Evolutionary conservation across 2,113 vertebrate genomes (phyloP).

Genomic region (Himantopus leucocephalus): DNA sequence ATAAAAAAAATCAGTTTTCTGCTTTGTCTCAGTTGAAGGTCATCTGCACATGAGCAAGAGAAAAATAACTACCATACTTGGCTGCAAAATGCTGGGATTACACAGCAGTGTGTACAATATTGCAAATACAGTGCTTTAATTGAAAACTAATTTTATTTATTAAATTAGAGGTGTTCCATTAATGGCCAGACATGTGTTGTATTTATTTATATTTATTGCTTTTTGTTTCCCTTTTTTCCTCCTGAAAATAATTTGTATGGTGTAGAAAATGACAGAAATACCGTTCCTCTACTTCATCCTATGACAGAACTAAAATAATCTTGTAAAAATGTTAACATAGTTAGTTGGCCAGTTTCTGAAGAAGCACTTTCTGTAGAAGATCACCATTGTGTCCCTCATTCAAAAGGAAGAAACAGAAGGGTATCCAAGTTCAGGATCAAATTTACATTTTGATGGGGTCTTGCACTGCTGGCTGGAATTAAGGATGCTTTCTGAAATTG

Average conservation of each 20-base stretch:
- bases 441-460: conserved; percentile 43
- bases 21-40: conserved; percentile 50
- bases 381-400: not conserved
- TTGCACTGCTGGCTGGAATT: conserved; percentile 2
- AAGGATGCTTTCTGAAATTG: conserved; percentile 26
- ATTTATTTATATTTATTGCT: not conserved
- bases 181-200: not conserved
- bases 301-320: not conserved
- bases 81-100: not conserved
- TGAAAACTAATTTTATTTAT: not conserved
- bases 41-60: not conserved
- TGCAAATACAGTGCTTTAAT: not conserved
- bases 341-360: not conserved
- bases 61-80: not conserved
- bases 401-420: conserved; percentile 10
- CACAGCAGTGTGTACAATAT: not conserved
- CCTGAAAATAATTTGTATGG: not conserved
- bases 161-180: not conserved
- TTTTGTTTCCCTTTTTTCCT: not conserved
- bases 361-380: not conserved
- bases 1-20: conserved; percentile 49
- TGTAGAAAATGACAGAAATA: not conserved
- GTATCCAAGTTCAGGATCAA: not conserved
- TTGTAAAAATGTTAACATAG: not conserved
- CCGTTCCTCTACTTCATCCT: not conserved